These are phyloP conservation scores for Daphoenositta chrysoptera DNA, from an alignment of 2,113 vertebrate genomes.

Conservation along the genomic window DNA sequence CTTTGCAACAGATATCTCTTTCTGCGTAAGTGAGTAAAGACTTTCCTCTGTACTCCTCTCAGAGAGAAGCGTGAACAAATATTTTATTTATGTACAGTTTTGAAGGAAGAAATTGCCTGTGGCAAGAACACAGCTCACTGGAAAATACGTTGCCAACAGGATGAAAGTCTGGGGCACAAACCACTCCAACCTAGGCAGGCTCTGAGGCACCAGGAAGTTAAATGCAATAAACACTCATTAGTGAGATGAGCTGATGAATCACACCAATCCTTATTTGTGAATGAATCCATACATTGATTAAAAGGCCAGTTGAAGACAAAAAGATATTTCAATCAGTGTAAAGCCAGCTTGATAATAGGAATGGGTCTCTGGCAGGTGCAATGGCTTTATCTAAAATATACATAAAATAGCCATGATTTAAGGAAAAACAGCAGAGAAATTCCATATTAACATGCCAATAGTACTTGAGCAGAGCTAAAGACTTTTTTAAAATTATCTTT, in stretches of 20 bases:
- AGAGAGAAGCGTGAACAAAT: conserved; percentile 4
- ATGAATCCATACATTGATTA: not conserved
- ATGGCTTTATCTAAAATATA: not conserved
- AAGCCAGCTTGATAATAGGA: conserved; percentile 28
- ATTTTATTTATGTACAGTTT: conserved; percentile 43
- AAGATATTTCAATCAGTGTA: not conserved
- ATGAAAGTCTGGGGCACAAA: not conserved
- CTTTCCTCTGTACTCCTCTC: not conserved
- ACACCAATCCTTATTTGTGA: not conserved
- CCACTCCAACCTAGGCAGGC: not conserved
- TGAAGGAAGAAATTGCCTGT: conserved; percentile 6
- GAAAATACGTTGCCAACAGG: not conserved
- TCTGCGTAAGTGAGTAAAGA: conserved; percentile 11
- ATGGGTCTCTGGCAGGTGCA: not conserved
- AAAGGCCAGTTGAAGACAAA: not conserved
- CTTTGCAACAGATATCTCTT: not conserved
- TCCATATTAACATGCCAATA: not conserved
- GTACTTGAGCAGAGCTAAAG: not conserved
- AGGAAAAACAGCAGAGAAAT: not conserved
- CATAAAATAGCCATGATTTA: conserved; percentile 10
- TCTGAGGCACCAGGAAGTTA: conserved; percentile 14
- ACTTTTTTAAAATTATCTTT: not conserved
- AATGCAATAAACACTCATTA: conserved; percentile 26
- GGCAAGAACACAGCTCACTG: not conserved
- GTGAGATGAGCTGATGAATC: not conserved